These are phyloP conservation scores for Archivesica marissinica DNA, from an alignment of 1,140 invertebrate species.

Conservation along the genomic window DNA sequence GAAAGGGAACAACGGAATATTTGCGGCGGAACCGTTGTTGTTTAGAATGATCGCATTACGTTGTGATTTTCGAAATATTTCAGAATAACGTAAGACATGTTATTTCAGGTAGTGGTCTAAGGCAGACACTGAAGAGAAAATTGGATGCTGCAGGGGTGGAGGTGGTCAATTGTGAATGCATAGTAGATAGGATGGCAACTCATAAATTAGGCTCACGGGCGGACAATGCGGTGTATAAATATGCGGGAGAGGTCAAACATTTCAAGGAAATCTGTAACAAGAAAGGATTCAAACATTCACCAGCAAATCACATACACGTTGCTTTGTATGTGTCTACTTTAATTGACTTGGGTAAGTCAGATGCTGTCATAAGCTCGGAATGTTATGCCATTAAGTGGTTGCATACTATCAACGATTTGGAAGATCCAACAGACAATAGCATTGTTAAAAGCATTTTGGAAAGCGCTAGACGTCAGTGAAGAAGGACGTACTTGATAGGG, in stretches of 20 bases:
- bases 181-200: not conserved
- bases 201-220: not conserved
- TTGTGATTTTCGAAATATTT: not conserved
- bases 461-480: not conserved
- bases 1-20: slow-evolving; percentile 25
- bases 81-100: not conserved
- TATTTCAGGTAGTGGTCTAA: slow-evolving; percentile 5
- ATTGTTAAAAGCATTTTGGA: not conserved
- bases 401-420: slow-evolving; percentile 18
- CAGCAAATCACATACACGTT: not conserved
- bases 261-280: not conserved
- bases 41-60: slow-evolving; percentile 28
- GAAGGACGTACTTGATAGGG: not conserved
- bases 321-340: not conserved
- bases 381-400: slow-evolving; percentile 7
- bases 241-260: not conserved
- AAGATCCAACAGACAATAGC: slow-evolving; percentile 12
- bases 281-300: not conserved
- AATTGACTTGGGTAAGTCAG: not conserved
- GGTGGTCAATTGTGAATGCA: not conserved
- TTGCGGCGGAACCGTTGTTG: not conserved
- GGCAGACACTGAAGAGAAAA: not conserved
- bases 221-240: not conserved
- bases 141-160: not conserved
- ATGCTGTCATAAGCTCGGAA: not conserved